These are phyloP conservation scores for Bubo scandiacus DNA, from an alignment of 2,113 vertebrate genomes.

Conservation along the genomic window DNA sequence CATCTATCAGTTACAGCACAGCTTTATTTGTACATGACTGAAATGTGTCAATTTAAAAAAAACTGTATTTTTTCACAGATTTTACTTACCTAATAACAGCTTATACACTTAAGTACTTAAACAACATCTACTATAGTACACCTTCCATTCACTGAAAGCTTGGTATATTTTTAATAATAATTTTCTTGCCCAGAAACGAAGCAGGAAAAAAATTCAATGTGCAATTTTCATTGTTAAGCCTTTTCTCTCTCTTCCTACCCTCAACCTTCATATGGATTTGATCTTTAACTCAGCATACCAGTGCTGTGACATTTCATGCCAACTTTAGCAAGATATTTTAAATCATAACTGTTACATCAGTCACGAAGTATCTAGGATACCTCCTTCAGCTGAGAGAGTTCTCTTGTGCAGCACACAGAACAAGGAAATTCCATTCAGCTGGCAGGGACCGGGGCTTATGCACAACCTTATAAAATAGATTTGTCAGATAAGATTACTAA, in stretches of 20 bases:
- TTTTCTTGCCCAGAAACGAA: neutral
- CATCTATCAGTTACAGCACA: neutral
- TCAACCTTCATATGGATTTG: neutral
- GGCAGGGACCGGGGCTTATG: neutral
- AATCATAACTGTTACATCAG: constrained; percentile 24
- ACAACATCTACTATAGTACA: neutral
- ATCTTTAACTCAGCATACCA: constrained; percentile 10
- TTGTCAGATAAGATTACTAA: neutral
- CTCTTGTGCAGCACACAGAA: neutral
- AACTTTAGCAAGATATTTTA: constrained; percentile 40
- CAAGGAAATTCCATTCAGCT: neutral
- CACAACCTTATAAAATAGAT: neutral
- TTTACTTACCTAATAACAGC: neutral
- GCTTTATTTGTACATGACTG: neutral
- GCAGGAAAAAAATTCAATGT: neutral
- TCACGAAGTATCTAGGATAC: neutral
- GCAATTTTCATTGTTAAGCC: neutral
- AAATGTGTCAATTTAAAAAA: neutral
- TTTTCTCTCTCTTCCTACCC: neutral
- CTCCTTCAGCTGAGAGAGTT: neutral
- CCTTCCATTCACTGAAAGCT: neutral
- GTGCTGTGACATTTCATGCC: constrained; percentile 1
- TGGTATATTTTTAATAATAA: neutral
- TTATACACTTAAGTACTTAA: neutral
- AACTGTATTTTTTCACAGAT: neutral